Base-by-base conservation (phyloP, 2,888 invertebrate genomes). In the Dynastes hyllus region DNA sequence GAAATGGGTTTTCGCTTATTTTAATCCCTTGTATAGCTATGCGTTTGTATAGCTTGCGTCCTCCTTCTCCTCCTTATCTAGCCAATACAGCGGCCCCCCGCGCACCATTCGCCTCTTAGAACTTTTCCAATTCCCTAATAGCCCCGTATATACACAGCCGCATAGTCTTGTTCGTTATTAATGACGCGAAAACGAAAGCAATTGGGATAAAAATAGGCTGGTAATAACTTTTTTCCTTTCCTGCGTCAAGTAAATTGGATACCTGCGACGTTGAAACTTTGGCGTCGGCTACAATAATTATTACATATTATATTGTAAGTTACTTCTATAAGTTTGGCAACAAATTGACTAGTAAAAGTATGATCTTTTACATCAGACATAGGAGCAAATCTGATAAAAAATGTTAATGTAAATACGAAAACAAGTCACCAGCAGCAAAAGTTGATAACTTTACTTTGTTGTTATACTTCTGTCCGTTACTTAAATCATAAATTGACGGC, bases 1-100 rank as follows among this genome's bases (percentile, higher is more conserved):
- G 55, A 61, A 75, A 75, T 75, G 73, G 61, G 45, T 75, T 75
- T 75, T 75, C 73, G 73, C 61, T 75, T 61, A 75, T 63, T 75
- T 75, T 75, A 75, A 75, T 75, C 73, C 61, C 61, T 75, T 73
- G 58, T 73, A 61, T 37, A 53, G 69, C 55, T 27, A 27, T 61
- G 29, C 50, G 16, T 45, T 69, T 50, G 45, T 61, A 2, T 32
- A 27, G 63, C 29, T 29, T 9, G 51, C 22, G 22, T 67, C 22
- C 16, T 45, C 67, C 45, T 51, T n/a, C 40, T n/a, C n/a, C 37
- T 71, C 53, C n/a, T 58, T 9, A 8, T 58, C 22, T 22, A 58
- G 27, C 16, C 55, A 58, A 45, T 45, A 45, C 11, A 37, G 22
- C 37, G 37, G 37, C 37, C 37, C 37, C 37, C 9, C 45, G 45